phyloP scores from a whole-genome alignment of 1,140 invertebrate genomes.

The Chionoecetes opilio region DNA sequence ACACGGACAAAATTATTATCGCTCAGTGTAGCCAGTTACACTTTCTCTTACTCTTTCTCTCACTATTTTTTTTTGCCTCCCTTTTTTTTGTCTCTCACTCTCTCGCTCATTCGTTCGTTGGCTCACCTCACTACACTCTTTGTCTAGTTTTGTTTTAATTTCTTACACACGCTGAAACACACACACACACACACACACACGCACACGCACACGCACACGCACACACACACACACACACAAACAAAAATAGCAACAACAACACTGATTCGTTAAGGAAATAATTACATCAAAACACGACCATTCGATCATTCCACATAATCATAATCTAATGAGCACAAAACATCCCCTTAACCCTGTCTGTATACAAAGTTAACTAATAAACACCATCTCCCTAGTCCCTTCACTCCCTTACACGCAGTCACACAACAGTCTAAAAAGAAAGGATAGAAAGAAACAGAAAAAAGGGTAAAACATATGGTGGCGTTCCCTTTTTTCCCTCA shows the following conservation, averaged over 20 bases:
- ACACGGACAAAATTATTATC: constrained; percentile 30
- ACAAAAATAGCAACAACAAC: constrained; percentile 11
- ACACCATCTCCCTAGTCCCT: too few relatives aligned
- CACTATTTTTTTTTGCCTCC: not conserved
- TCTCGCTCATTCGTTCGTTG: not conserved
- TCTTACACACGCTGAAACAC: not conserved
- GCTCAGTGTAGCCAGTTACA: not conserved
- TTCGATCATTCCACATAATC: too few relatives aligned
- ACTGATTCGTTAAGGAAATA: not conserved
- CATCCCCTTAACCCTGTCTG: too few relatives aligned
- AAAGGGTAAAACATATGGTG: not conserved
- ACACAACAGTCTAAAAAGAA: too few relatives aligned
- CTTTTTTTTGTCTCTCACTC: not conserved
- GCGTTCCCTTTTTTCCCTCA: not conserved
- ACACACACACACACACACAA: constrained; percentile 44
- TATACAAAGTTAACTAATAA: too few relatives aligned
- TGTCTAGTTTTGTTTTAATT: not conserved
- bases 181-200: constrained; percentile 66
- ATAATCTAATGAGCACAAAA: too few relatives aligned
- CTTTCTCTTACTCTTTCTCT: not conserved
- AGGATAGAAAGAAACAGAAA: too few relatives aligned
- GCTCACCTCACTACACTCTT: not conserved
- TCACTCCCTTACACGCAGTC: too few relatives aligned
- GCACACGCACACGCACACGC: constrained; percentile 68
- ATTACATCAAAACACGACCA: too few relatives aligned